phyloP scores from a whole-genome alignment of 2,888 invertebrate species.

The Yponomeuta cagnagella region DNA sequence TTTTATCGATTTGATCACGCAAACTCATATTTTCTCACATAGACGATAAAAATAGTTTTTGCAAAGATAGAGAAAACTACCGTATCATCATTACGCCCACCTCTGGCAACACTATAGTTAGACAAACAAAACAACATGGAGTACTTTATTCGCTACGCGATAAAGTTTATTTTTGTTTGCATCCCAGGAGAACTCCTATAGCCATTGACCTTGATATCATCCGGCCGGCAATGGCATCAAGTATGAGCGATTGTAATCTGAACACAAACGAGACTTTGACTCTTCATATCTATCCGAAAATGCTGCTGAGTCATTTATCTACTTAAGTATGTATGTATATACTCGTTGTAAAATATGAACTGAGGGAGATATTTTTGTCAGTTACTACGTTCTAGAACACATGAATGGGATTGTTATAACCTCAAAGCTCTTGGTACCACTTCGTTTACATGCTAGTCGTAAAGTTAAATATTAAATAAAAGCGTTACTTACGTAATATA shows the following conservation, averaged over 20 bases:
- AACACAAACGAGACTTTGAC: background rate
- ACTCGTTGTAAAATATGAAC: too few species aligned
- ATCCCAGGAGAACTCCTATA: background rate
- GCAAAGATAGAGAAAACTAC: background rate
- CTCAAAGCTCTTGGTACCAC: too few species aligned
- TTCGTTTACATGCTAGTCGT: too few species aligned
- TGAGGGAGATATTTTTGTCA: too few species aligned
- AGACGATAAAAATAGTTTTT: background rate
- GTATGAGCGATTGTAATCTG: background rate
- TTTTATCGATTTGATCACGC: too few species aligned
- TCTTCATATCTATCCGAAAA: background rate
- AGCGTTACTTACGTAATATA: too few species aligned
- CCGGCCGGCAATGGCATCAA: background rate
- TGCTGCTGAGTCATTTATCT: background rate
- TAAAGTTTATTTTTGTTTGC: background rate
- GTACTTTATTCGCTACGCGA: background rate
- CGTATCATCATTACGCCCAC: background rate
- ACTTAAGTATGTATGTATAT: too few species aligned
- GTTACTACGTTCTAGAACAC: too few species aligned
- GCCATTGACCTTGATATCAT: background rate
- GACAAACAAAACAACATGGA: background rate
- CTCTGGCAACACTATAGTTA: background rate
- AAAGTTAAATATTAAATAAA: too few species aligned
- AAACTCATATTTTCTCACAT: background rate
- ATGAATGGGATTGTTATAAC: too few species aligned